Base-by-base conservation (phyloP, 2,113 vertebrate species). In the Pyrgilauda ruficollis region DNA sequence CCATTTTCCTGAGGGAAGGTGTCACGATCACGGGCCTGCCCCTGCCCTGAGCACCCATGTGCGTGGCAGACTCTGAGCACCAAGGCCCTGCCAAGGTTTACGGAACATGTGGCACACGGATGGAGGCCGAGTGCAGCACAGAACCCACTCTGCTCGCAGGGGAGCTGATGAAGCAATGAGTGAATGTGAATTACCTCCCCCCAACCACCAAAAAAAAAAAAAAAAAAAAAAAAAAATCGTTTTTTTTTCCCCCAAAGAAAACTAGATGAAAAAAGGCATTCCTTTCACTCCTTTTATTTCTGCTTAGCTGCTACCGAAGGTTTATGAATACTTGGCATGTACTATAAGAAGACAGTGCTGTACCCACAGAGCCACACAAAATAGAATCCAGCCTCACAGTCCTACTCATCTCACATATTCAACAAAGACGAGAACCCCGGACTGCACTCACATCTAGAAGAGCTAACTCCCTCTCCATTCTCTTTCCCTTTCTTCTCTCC, bases 1-100 rank as follows among this genome's bases (percentile, higher is more conserved):
- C 72, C 88, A 77, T 90, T 88, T 92, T 90, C 75, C 87, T 35
- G 72, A 84, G 58, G 59, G 82, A 84, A 87, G 69, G 89, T 49
- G 67, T 50, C 78, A 7, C 11, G 1, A 62, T 24, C 68, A 6
- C 17, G 61, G 77, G 78, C 95, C 77, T 89, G 74, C 64, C 83
- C 43, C 3, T 15, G 53, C 79, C 78, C 86, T 26, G 20, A 50
- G 82, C 75, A 50, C 64, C 82, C 73, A 21, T n/a, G 61, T 39
- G 79, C 73, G 24, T 2, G 1, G 67, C 56, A 83, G 61, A 56
- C 52, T 39, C 35, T 9, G 52, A 73, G 59, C 1, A 7, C 49
- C 58, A 9, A 58, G 84, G 83, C 79, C 69, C 46, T 67, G 87
- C 52, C 2, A 37, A 75, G 74, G 68, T 23, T 80, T 50, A 27